Evolutionary conservation across 2,888 invertebrate species (phyloP), one percentile per base, ranked within the genome.

Genomic region (Lucinisca nassula): DNA sequence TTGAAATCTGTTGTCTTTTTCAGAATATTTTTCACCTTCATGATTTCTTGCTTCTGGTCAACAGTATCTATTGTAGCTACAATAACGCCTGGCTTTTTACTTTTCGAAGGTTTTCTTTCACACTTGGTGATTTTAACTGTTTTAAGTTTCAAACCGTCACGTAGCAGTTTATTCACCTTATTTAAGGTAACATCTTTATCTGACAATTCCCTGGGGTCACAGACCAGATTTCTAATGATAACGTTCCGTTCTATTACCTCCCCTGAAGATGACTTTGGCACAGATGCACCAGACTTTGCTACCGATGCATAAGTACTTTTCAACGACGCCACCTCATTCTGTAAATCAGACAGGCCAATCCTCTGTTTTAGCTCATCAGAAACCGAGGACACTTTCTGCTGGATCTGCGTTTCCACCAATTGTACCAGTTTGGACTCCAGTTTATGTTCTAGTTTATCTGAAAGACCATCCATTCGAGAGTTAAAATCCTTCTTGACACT

Each of bases 401-500:
- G 12, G 21, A 55, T 55, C 14, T 55, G 55, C 55, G 55, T 55
- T 55, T 55, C 55, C 14, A 55, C 55, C 8, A 55, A 55, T 55
- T 55, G 14, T n/a, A 55, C 55, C 55, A 55, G 14, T 55, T 55
- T 55, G 14, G 55, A 12, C 24, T 55, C 55, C 55, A 55, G n/a
- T 55, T 55, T 55, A 55, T 55, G 14, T 55, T 61, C 61, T 30
- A 61, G 24, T 24, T 61, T 61, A 61, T 61, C 2, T 24, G 61
- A 61, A 2, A 61, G 61, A 6, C 61, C 61, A 30, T 61, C 61
- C 30, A 61, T 61, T 12, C 61, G 61, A 30, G 61, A 27, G 14
- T 61, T 61, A 27, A 61, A 61, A 61, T 61, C 61, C 14, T 61
- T 61, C 30, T 61, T 61, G 6, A 61, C 61, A 61, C 61, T 61